Conservation (phyloP, 2,797 vertebrate genomes). For the Picus viridis region DNA sequence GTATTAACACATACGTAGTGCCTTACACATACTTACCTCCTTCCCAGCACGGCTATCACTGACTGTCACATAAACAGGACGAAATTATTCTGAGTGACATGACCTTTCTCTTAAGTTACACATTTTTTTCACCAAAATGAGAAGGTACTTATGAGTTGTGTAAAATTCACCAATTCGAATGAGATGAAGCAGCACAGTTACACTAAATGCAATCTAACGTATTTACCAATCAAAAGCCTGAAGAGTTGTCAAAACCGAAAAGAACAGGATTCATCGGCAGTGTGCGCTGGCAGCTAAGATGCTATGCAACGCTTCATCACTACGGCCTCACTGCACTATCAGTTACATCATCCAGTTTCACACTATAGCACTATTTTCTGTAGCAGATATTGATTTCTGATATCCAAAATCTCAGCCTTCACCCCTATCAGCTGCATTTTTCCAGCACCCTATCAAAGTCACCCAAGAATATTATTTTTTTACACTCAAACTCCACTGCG, state of each 20-base stretch:
- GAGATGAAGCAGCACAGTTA: neutral
- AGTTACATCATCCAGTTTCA: neutral
- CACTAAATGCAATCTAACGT: neutral
- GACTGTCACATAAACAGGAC: accelerated
- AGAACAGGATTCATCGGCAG: neutral
- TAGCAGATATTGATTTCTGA: neutral
- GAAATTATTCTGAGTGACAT: neutral
- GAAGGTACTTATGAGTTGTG: neutral
- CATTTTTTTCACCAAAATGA: neutral
- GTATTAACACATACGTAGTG: neutral
- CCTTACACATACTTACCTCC: neutral
- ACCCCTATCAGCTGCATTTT: neutral
- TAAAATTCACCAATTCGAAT: neutral
- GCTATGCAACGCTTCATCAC: neutral
- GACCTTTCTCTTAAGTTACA: neutral
- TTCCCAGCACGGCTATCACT: neutral
- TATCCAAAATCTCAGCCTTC: neutral
- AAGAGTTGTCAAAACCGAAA: neutral
- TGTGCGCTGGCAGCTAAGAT: neutral
- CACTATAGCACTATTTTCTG: neutral
- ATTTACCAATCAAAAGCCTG: neutral
- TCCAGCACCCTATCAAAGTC: neutral
- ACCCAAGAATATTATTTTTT: neutral
- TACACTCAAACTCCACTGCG: neutral
- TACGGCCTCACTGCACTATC: neutral